Base-by-base conservation (phyloP, 1,140 invertebrate species). In the Bacillus rossius region DNA sequence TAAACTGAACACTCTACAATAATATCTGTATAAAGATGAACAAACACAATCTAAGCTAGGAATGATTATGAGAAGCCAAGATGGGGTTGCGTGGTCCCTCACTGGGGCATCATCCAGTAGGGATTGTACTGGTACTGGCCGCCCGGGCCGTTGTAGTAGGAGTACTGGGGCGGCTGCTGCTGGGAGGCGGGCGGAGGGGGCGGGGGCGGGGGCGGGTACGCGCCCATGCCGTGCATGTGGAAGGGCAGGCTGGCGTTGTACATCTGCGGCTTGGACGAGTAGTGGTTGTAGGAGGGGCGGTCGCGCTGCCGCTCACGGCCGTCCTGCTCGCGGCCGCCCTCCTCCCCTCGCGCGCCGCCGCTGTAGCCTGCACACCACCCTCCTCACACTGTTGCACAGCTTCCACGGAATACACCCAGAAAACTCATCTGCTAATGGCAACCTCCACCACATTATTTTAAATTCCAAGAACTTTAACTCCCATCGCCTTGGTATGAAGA, bases 221-320 rank as follows among this genome's bases (percentile, higher is more conserved):
- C 50, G 20, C 48, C 53, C 8, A 64, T 47, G 25, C 61, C 58
- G 22, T 63, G 61, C 58, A 65, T 59, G 45, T 63, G 64, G 38
- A 61, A 65, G 10, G 61, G 64, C 5, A 63, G 37, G 25, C 38
- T 58, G 13, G 64, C 50, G 37, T 63, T 63, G 55, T 65, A 65
- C 19, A 65, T 43, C 43, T 65, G 64, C 2, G 64, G 61, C 42
- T 65, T 65, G 29, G 54, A 57, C 13, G 53, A 58, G 40, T 65
- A 65, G 40, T 65, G 64, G 43, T 61, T 63, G 45, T 58, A 63
- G 8, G 61, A 57, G 17, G 64, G 64, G 14, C 64, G 55, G 22
- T 61, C 60, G 13, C 60, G 41, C 26, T 19, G 14, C 26, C 25
- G 20, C 22, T 3, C 20, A 7, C 14, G 19, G 19, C 47, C 17